phyloP scores from a whole-genome alignment of 1,140 invertebrate species.

The Saccostrea glomerata region DNA sequence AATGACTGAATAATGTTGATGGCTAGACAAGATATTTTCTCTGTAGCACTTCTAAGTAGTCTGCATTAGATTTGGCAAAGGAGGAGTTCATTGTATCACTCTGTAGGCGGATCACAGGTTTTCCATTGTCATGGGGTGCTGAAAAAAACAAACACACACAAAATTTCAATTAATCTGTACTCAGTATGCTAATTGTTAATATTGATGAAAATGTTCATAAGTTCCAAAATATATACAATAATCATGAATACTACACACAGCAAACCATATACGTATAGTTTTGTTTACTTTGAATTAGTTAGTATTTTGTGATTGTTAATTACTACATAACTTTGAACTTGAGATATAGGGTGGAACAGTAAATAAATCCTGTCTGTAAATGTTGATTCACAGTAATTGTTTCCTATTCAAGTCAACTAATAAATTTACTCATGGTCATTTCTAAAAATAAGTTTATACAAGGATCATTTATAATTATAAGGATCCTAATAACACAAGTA shows the following conservation, averaged over 20 bases:
- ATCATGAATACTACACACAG: background rate
- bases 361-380: background rate
- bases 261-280: too few relatives aligned
- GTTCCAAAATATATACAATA: background rate
- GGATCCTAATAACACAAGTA: too few relatives aligned
- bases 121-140: conserved; percentile 71
- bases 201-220: too few relatives aligned
- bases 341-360: background rate
- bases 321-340: background rate
- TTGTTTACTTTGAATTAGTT: background rate
- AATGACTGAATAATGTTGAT: background rate
- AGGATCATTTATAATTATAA: too few relatives aligned
- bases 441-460: too few relatives aligned
- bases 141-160: conserved; percentile 39
- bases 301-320: background rate
- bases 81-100: conserved; percentile 65
- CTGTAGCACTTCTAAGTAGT: conserved; percentile 71
- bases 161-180: background rate
- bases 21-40: conserved; percentile 72
- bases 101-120: conserved; percentile 59
- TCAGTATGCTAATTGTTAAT: too few relatives aligned
- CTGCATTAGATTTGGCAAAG: conserved; percentile 69
- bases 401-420: background rate
- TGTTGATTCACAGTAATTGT: background rate
- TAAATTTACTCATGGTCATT: too few relatives aligned